Conservation (phyloP, 1,140 invertebrate species). For the Mesaphorura yosii region DNA sequence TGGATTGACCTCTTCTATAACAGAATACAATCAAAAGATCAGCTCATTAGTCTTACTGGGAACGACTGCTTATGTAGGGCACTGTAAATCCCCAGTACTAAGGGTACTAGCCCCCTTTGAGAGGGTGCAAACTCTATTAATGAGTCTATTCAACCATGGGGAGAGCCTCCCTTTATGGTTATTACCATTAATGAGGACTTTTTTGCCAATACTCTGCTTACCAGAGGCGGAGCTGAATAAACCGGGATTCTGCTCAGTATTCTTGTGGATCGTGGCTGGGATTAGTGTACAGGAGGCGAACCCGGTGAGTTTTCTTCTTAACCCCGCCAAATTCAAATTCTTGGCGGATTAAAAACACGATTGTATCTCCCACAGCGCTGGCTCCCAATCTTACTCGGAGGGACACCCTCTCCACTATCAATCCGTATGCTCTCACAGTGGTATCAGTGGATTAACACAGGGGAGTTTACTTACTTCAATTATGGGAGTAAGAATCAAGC, state of each 20-base stretch:
- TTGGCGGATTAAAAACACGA: not conserved
- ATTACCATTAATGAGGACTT: conserved; percentile 11
- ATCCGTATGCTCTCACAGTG: conserved; percentile 22
- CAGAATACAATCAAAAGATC: conserved; percentile 54
- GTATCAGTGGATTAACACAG: conserved; percentile 21
- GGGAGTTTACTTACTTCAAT: conserved; percentile 37
- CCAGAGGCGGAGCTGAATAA: conserved; percentile 14
- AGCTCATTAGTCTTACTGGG: conserved; percentile 14
- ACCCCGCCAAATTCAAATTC: not conserved
- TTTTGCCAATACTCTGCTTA: conserved; percentile 15
- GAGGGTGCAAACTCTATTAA: conserved; percentile 12
- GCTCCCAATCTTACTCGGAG: conserved; percentile 17
- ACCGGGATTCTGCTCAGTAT: conserved; percentile 12
- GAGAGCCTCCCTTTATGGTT: conserved; percentile 14
- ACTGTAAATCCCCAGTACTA: conserved; percentile 12
- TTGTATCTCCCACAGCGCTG: not conserved
- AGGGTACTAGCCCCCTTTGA: conserved; percentile 3
- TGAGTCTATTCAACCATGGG: conserved; percentile 18
- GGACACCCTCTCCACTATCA: conserved; percentile 17
- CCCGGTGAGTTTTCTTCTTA: conserved; percentile 13
- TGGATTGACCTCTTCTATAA: conserved; percentile 37
- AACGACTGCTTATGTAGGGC: conserved; percentile 15
- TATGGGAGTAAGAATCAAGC: conserved; percentile 36
- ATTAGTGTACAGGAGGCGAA: conserved; percentile 14
- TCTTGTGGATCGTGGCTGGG: conserved; percentile 15